phyloP scores from a whole-genome alignment of 2,888 invertebrate species.

The Mesorhabditis spiculigera region DNA sequence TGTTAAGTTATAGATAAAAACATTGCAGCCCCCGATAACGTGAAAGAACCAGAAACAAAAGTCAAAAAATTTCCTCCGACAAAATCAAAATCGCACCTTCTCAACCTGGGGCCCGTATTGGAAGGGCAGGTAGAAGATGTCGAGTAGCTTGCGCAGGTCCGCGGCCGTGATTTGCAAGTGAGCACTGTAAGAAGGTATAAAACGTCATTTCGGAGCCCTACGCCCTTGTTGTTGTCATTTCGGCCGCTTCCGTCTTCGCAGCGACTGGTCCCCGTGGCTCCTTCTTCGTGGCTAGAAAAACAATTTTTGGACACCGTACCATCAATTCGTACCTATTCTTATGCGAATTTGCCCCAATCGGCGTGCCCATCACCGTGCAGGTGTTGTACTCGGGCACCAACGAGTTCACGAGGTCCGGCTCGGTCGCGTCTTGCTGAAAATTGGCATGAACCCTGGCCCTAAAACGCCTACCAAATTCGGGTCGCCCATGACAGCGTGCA shows the following conservation, averaged over 20 bases:
- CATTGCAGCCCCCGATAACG: too few species aligned
- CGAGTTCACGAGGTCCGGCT: constrained; percentile 3
- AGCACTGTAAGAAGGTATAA: not conserved
- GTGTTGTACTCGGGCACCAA: constrained; percentile 6
- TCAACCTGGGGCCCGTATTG: constrained; percentile 87
- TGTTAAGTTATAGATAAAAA: too few species aligned
- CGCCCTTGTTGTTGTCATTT: not conserved
- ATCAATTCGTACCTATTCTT: not conserved
- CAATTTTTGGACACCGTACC: not conserved
- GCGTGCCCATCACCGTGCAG: constrained; percentile 5
- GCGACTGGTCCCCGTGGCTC: not conserved
- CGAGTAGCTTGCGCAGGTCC: constrained; percentile 69
- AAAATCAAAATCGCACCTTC: constrained; percentile 64
- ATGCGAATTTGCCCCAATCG: not conserved
- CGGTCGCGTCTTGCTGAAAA: not conserved
- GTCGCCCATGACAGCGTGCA: constrained; percentile 1
- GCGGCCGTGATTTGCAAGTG: constrained; percentile 9
- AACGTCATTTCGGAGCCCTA: not conserved
- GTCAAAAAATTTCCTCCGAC: too few species aligned
- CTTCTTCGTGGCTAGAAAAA: not conserved
- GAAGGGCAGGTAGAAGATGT: constrained; percentile 93
- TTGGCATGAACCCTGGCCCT: not conserved
- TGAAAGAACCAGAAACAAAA: too few species aligned
- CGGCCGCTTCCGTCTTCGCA: not conserved
- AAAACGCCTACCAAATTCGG: not conserved